Percentiles rank a stretch among this genome's conserved stretches.
Evolutionary conservation across 1,140 invertebrate genomes (phyloP).

Genomic region (Saccostrea echinata): DNA sequence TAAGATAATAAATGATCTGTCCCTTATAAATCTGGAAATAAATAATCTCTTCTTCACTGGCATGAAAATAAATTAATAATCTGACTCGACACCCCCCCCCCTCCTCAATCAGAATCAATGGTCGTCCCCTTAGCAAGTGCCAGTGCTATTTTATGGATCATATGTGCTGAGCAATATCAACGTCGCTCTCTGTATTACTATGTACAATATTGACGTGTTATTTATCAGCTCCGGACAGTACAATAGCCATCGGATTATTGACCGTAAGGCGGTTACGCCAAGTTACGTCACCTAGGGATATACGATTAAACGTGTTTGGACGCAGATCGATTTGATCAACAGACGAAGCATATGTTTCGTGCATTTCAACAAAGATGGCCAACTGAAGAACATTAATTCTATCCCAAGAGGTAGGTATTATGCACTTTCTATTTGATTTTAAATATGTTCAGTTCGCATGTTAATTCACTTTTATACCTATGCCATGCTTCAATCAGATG

Average conservation of each 20-base stretch:
- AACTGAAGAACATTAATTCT: not conserved
- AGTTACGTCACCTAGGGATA: conserved; percentile 6
- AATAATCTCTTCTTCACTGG: too few species aligned
- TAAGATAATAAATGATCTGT: too few species aligned
- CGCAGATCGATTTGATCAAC: not conserved
- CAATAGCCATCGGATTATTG: not conserved
- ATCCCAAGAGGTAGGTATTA: not conserved
- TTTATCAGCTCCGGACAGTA: not conserved
- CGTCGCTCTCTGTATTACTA: not conserved
- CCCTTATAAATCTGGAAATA: too few species aligned
- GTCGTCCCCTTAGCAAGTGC: too few species aligned
- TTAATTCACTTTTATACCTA: too few species aligned
- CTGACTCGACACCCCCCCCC: too few species aligned
- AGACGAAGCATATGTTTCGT: not conserved
- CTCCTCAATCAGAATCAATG: too few species aligned
- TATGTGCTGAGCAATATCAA: not conserved
- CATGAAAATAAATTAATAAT: too few species aligned
- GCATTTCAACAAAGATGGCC: not conserved
- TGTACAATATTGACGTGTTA: not conserved
- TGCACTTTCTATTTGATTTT: not conserved
- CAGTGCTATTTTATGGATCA: too few species aligned
- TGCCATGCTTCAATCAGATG: too few species aligned
- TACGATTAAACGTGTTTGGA: conserved; percentile 26
- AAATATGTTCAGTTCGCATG: not conserved
- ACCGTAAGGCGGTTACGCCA: not conserved